Conservation (phyloP, 1,140 invertebrate genomes). For the Reticulitermes speratus region DNA sequence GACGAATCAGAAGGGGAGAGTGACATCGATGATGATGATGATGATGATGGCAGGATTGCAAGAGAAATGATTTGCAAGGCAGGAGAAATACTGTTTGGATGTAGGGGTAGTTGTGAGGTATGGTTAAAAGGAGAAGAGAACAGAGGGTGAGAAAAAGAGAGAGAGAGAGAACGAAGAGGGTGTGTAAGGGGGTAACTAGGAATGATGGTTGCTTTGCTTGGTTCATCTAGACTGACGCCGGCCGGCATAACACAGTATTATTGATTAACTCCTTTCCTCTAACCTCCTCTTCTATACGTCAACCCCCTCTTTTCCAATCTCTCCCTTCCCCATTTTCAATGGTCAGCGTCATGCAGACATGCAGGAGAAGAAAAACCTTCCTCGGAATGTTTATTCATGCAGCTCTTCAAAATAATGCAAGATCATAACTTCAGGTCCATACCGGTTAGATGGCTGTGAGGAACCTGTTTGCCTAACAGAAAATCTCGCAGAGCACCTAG, state of each 20-base stretch:
- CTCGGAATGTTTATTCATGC: background rate
- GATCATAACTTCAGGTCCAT: background rate
- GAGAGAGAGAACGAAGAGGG: background rate
- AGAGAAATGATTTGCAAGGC: background rate
- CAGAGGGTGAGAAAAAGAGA: background rate
- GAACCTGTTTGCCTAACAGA: too few species aligned
- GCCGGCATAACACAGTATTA: background rate
- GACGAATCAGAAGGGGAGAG: background rate
- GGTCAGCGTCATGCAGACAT: constrained; percentile 3
- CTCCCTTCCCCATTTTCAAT: background rate
- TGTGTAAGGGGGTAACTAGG: constrained; percentile 6
- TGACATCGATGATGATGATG: background rate
- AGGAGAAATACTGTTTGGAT: background rate
- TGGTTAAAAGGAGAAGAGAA: background rate
- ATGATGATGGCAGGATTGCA: background rate
- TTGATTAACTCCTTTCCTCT: constrained; percentile 6
- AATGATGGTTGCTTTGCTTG: constrained; percentile 18
- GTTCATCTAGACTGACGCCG: constrained; percentile 13
- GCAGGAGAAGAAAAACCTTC: background rate
- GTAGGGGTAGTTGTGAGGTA: background rate
- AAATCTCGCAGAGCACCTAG: too few species aligned
- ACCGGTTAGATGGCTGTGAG: too few species aligned
- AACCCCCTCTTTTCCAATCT: background rate
- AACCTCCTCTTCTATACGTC: constrained; percentile 10
- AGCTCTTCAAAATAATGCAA: constrained; percentile 1